phyloP scores from a whole-genome alignment of 2,113 vertebrate species.

The Eurypyga helias region DNA sequence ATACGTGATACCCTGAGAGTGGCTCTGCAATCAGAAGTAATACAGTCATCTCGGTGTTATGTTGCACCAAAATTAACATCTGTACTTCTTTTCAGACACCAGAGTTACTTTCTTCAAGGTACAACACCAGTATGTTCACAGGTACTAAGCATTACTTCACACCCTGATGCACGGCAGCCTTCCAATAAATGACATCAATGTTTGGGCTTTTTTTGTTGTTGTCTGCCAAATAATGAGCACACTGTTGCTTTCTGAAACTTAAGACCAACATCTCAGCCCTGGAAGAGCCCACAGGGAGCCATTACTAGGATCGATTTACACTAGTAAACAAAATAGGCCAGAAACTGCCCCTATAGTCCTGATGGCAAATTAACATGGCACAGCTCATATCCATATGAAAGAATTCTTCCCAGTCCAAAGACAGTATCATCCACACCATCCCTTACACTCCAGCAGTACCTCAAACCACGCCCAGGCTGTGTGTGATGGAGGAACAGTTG shows the following conservation, averaged over 20 bases:
- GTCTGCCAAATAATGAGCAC: background rate
- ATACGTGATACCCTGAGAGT: background rate
- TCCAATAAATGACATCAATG: background rate
- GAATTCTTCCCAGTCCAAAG: background rate
- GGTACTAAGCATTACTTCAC: background rate
- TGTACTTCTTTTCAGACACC: background rate
- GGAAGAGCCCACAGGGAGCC: background rate
- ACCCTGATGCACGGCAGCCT: accelerated
- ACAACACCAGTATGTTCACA: background rate
- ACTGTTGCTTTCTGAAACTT: background rate
- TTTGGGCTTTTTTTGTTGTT: background rate
- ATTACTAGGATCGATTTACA: background rate
- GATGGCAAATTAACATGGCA: background rate
- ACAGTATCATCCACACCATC: background rate
- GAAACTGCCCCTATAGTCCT: background rate
- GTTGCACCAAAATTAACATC: background rate
- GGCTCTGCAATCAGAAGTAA: background rate
- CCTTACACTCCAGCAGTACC: background rate
- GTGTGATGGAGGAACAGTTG: background rate
- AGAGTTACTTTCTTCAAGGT: background rate
- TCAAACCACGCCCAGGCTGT: background rate
- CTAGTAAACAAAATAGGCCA: background rate
- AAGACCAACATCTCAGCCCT: background rate
- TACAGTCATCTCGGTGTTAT: background rate
- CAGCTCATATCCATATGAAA: background rate